Evolutionary conservation across 2,797 vertebrate species (phyloP).

Genomic region (Paguma larvata): DNA sequence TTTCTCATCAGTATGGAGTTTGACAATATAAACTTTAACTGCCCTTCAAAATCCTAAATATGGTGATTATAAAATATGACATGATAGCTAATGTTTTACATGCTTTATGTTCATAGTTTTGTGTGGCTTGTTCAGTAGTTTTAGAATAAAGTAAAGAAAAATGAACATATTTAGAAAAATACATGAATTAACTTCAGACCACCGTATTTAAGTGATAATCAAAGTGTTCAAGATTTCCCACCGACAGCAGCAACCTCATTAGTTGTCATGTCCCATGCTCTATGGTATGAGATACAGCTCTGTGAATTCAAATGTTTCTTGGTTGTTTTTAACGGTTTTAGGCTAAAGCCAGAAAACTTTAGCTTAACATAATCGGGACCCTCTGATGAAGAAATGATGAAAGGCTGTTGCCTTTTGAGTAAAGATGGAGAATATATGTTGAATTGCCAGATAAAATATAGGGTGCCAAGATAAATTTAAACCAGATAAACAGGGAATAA

Average conservation of each 20-base stretch:
- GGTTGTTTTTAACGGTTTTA: not conserved
- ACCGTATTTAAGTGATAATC: not conserved
- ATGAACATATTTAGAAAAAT: not conserved
- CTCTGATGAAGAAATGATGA: not conserved
- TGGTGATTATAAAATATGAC: not conserved
- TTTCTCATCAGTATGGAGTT: not conserved
- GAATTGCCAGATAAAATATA: not conserved
- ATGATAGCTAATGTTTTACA: not conserved
- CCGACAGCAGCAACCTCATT: not conserved
- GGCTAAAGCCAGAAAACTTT: not conserved
- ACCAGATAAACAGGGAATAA: not conserved
- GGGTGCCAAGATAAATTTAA: not conserved
- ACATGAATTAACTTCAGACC: not conserved
- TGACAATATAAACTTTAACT: not conserved
- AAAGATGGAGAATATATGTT: not conserved
- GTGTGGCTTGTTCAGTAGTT: not conserved
- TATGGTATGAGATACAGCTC: not conserved
- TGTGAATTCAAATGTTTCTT: not conserved
- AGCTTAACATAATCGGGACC: not conserved
- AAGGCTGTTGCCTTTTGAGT: not conserved
- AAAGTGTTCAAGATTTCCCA: not conserved
- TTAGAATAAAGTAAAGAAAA: not conserved
- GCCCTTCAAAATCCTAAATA: not conserved
- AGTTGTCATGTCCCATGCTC: not conserved
- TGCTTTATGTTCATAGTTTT: slow-evolving; percentile 4